A percentile compares a stretch with the other conserved stretches of the same genome.
Evolutionary conservation across 2,113 vertebrate species (phyloP).

Genomic region (Nettapus auritus): DNA sequence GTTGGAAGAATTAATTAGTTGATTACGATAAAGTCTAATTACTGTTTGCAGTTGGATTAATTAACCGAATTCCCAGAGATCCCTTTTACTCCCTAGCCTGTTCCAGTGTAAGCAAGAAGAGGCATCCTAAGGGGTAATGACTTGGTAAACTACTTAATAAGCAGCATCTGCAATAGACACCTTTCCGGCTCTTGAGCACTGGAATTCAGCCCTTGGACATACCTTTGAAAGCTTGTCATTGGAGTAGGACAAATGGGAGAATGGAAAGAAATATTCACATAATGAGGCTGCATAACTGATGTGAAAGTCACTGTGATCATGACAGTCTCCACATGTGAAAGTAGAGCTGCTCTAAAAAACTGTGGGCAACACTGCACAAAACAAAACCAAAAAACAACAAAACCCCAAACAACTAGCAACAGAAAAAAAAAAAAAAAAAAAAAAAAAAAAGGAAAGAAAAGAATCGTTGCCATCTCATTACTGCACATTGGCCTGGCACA

Average conservation of each 20-base stretch:
- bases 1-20: conserved; percentile 70
- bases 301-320: background rate
- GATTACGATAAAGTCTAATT: conserved; percentile 66
- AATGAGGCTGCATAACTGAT: background rate
- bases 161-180: conserved; percentile 16
- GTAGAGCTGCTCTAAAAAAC: background rate
- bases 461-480: background rate
- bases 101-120: conserved; percentile 39
- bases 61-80: conserved; percentile 54
- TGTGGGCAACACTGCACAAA: background rate
- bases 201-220: background rate
- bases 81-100: conserved; percentile 1
- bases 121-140: conserved; percentile 47
- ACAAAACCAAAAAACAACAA: no score
- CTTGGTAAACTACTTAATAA: conserved; percentile 63
- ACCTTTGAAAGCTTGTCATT: conserved; percentile 8
- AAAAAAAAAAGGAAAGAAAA: background rate
- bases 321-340: background rate
- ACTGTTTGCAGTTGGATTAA: conserved; percentile 69
- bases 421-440: no score
- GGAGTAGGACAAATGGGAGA: background rate
- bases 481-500: background rate
- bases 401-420: background rate
- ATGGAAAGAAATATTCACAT: background rate
- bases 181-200: conserved; percentile 17